Conservation (phyloP, 2,797 vertebrate species). For the Alfaro cultratus region DNA sequence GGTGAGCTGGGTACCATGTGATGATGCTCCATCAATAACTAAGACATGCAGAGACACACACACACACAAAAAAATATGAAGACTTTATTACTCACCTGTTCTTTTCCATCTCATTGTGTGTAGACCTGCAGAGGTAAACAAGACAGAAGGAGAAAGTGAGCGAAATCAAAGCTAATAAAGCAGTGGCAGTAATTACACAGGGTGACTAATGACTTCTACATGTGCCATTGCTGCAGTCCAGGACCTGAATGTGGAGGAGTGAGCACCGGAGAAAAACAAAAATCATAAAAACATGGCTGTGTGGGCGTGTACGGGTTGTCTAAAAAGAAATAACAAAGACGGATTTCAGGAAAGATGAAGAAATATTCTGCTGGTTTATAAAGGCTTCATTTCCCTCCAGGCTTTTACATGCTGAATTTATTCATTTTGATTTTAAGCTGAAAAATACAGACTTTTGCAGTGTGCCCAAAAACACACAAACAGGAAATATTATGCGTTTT, state of each 20-base stretch:
- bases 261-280: slow-evolving; percentile 24
- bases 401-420: not conserved
- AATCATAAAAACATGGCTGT: slow-evolving; percentile 24
- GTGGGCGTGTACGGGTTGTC: slow-evolving; percentile 53
- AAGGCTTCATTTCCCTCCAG: not conserved
- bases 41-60: not conserved
- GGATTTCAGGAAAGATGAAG: slow-evolving; percentile 37
- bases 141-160: slow-evolving; percentile 38
- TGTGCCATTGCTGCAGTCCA: slow-evolving; percentile 32
- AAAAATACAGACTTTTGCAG: not conserved
- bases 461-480: not conserved
- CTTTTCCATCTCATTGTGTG: slow-evolving; percentile 99
- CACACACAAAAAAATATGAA: not conserved
- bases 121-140: slow-evolving; percentile 85
- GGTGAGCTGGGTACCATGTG: not conserved
- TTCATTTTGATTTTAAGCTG: not conserved
- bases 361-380: slow-evolving; percentile 25
- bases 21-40: not conserved
- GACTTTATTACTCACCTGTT: slow-evolving; percentile 86
- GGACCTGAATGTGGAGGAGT: slow-evolving; percentile 41
- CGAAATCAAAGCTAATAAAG: slow-evolving; percentile 38
- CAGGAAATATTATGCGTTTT: no score
- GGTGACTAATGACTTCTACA: slow-evolving; percentile 16
- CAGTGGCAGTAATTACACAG: slow-evolving; percentile 30
- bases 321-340: slow-evolving; percentile 39